Evolutionary conservation across 2,888 invertebrate species (phyloP), one percentile per base, ranked within the genome.

Genomic region (Cerceris rybyensis): DNA sequence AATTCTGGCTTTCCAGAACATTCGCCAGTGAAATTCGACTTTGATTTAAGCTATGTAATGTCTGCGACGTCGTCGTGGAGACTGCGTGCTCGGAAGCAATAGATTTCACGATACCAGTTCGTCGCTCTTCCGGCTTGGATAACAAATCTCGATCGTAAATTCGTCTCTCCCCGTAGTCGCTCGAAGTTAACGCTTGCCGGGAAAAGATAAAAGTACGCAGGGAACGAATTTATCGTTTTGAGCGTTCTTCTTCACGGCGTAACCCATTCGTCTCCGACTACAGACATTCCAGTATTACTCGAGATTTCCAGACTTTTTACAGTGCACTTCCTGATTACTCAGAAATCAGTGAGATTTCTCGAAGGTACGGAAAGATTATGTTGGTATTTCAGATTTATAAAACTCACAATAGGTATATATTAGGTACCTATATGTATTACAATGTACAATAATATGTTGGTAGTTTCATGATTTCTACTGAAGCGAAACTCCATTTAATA

Each of bases 61-160:
- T 13, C 63, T 17, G 72, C 69, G 57, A 58, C 57, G 67, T 57
- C 61, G 71, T 42, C 58, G 49, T 67, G 41, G 68, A 68, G 70
- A 66, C 80, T 82, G 80, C 84, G 82, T 84, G 84, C 67, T 76
- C 80, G 80, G 80, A 82, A 80, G 84, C 83, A 84, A 82, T 84
- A 84, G 84, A 84, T 84, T 80, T 73, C 70, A 55, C 73, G 80
- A 76, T 83, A 73, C 57, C 66, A 58, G 73, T 55, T 64, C 70
- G 73, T 70, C 67, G 74, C 63, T 74, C 79, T 81, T 81, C 79
- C 79, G 80, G 72, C 42, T 49, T 55, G 79, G 60, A 75, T 81
- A 75, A 67, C 72, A 68, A 75, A 74, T 74, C 75, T 64, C 58
- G 75, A 75, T 77, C 79, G 73, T 81, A 81, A 81, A 80, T 81